A percentile compares a stretch with the other conserved stretches of the same genome.
Evolutionary conservation across 2,113 vertebrate genomes (phyloP).

Genomic region (Cinclus cinclus): DNA sequence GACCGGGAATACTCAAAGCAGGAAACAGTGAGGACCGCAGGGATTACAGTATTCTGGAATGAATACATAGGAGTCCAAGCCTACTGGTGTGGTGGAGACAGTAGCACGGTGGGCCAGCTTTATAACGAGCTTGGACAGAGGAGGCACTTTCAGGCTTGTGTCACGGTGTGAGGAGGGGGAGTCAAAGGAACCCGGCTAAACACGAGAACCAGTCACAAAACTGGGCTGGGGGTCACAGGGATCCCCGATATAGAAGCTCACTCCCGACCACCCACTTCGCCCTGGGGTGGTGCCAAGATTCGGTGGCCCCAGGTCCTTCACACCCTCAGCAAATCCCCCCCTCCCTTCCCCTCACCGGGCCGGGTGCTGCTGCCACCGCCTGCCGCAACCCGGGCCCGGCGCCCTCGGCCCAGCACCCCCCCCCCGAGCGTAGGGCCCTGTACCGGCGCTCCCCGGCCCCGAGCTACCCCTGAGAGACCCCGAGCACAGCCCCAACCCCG

Average conservation of each 20-base stretch:
- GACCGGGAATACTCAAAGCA: not conserved
- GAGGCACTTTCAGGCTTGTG: too few species aligned
- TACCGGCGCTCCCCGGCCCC: not conserved
- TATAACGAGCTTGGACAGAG: accelerated
- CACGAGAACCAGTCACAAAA: not conserved
- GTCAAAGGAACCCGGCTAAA: not conserved
- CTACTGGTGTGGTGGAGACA: accelerated
- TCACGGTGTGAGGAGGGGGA: not conserved
- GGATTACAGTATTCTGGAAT: not conserved
- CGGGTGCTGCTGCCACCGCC: not conserved
- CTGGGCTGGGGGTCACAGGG: accelerated
- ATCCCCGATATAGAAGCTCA: not conserved
- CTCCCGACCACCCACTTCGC: not conserved
- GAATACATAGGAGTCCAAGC: accelerated
- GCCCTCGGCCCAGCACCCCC: not conserved
- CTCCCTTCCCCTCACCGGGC: not conserved
- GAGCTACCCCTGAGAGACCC: not conserved
- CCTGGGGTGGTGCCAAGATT: not conserved
- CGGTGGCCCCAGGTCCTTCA: too few species aligned
- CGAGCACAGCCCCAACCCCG: not conserved
- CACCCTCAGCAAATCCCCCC: not conserved
- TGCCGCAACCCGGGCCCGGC: not conserved
- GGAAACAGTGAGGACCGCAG: not conserved
- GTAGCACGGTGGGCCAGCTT: accelerated
- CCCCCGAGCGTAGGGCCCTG: not conserved